These are phyloP conservation scores for Geopemphigus sp. DNA, from an alignment of 1,140 invertebrate genomes.

Conservation along the genomic window DNA sequence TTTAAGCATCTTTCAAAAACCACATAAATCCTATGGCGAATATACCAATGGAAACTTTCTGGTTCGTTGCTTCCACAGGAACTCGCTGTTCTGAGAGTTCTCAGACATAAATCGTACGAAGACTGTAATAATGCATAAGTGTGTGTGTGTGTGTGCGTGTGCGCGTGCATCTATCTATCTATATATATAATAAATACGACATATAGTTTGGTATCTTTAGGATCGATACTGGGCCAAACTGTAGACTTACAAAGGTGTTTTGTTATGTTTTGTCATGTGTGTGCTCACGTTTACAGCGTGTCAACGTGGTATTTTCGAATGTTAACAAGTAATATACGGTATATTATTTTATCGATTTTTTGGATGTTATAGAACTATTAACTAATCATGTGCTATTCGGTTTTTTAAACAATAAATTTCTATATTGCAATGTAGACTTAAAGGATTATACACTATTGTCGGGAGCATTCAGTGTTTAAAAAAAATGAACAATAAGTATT, in stretches of 20 bases:
- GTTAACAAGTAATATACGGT: too few species aligned
- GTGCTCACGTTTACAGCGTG: background rate
- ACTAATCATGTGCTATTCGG: too few species aligned
- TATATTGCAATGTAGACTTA: too few species aligned
- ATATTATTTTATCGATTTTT: too few species aligned
- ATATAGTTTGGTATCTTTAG: background rate
- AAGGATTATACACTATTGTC: too few species aligned
- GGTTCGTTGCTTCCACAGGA: conserved; percentile 13
- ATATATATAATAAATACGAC: background rate
- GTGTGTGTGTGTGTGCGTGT: too few species aligned
- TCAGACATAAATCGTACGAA: conserved; percentile 20
- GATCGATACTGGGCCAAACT: background rate
- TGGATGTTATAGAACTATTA: too few species aligned
- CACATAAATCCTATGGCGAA: conserved; percentile 17
- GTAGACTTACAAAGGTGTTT: conserved; percentile 2
- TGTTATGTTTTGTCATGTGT: conserved; percentile 5
- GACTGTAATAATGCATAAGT: background rate
- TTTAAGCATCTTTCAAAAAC: conserved; percentile 35
- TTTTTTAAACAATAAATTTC: too few species aligned
- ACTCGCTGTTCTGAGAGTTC: background rate
- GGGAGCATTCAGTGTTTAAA: too few species aligned
- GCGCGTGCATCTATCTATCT: background rate
- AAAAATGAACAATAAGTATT: too few species aligned
- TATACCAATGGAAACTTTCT: conserved; percentile 24
- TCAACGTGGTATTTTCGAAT: background rate